Evolutionary conservation across 1,140 invertebrate species (phyloP), one percentile per base, ranked within the genome.

Genomic region (Drosophila bifasciata): DNA sequence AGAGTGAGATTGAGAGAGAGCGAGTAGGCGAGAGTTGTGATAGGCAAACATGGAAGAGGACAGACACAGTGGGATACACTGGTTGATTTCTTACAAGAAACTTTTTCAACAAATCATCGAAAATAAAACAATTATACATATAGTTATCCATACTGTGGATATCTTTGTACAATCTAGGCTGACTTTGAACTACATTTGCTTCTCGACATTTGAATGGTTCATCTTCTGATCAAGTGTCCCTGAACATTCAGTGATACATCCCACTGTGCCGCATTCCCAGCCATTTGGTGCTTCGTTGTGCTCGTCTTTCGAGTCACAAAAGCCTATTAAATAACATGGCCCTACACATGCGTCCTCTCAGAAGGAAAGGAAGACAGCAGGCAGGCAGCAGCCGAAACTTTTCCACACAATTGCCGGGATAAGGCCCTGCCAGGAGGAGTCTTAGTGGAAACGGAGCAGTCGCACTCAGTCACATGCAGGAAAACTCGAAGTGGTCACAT

Each of bases 251-350:
- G 3, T 36, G 3, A 36, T 19, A 21, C 2, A 1, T 2, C 13
- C 69, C 69, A 74, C 70, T 57, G 70, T 74, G 13, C 49, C 43
- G 52, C 55, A 44, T 39, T 45, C 44, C 43, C 77, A 61, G 62
- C 44, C 67, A 40, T 62, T 78, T 78, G 58, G 36, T 44, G 68
- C 32, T 11, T 36, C 32, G 9, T 36, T 11, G 9, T 36, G 32
- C 25, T n/a, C 55, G 46, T 73, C 69, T 63, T 48, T 40, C 51
- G 39, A 80, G 72, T 69, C 77, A 80, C 73, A 86, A 81, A 86
- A 86, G 83, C 81, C 81, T 86, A 86, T 86, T 86, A 86, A 86
- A 86, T 86, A 88, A 86, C 81, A 81, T 62, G 77, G 81, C 79
- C 69, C 64, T 70, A 86, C 73, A 85, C 73, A 85, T 85, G 80